Evolutionary conservation across 2,888 invertebrate species (phyloP).

Genomic region (Drosophila anomalata): DNA sequence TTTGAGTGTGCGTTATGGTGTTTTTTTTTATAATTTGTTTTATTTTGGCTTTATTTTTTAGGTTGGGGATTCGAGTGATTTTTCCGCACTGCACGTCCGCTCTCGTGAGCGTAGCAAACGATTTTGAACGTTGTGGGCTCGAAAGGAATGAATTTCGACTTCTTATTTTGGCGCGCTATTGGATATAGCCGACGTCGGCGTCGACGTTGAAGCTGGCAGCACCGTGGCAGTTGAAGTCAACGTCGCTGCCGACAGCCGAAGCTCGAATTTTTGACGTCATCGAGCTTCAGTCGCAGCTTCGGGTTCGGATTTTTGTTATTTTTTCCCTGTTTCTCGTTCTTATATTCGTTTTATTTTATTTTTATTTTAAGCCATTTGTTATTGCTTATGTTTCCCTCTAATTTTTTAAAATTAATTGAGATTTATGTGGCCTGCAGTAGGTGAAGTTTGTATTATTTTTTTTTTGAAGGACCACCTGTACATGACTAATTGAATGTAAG

Average conservation of each 20-base stretch:
- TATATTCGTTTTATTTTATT: slow-evolving; percentile 26
- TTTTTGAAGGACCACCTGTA: slow-evolving; percentile 28
- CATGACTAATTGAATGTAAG: slow-evolving; percentile 39
- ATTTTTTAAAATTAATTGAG: slow-evolving; percentile 47
- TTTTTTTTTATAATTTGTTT: slow-evolving; percentile 33
- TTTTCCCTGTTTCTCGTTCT: slow-evolving; percentile 33
- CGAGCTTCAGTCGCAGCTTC: slow-evolving; percentile 36
- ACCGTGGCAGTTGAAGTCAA: slow-evolving; percentile 53
- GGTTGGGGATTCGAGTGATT: slow-evolving; percentile 34
- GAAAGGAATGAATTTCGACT: slow-evolving; percentile 79
- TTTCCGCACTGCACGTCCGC: slow-evolving; percentile 82
- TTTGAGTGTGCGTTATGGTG: slow-evolving; percentile 37
- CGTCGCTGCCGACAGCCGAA: slow-evolving; percentile 31
- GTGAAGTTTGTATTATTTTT: not conserved
- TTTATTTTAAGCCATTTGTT: slow-evolving; percentile 41
- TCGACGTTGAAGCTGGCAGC: slow-evolving; percentile 19
- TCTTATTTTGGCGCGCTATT: slow-evolving; percentile 81
- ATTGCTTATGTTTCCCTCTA: slow-evolving; percentile 13
- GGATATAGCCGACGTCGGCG: slow-evolving; percentile 49
- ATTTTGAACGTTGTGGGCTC: slow-evolving; percentile 76
- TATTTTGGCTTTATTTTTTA: slow-evolving; percentile 41
- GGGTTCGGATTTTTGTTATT: slow-evolving; percentile 29
- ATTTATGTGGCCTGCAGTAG: slow-evolving; percentile 42
- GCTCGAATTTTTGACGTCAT: slow-evolving; percentile 66
- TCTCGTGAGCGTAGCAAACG: slow-evolving; percentile 82